Evolutionary conservation across 2,888 invertebrate species (phyloP), one percentile per base, ranked within the genome.

Genomic region (Eupeodes luniger): DNA sequence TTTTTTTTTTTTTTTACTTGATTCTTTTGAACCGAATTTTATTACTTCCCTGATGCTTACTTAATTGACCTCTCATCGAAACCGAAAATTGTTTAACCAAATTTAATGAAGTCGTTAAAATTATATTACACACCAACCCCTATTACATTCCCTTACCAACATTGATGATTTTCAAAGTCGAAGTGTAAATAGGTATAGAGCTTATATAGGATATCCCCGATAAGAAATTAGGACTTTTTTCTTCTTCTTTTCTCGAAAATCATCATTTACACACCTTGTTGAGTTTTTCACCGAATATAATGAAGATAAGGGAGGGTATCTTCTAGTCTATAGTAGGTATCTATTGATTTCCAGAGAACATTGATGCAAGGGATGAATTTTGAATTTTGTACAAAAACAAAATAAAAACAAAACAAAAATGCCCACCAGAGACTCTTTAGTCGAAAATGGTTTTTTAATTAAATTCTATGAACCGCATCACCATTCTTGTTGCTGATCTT

Each of bases 91-190:
- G 47, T 34, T 81, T 80, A 57, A 66, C 80, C 79, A 19, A 72
- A 72, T 87, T 77, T 87, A 87, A 84, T 87, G 84, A 87, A 84
- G 66, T 76, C 61, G 67, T 67, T 87, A 74, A 87, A 87, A 87
- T 84, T 70, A 80, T 77, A 66, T 80, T 72, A 87, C 44, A 64
- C 7, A 12, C 69, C 69, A 69, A 14, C 34, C 59, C 57, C 66
- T 40, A 27, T 27, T 27, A 19, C 19, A 19, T 19, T 19, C 36
- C 36, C 36, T 5, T 7, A 49, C 40, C 19, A 19, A 1, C 11
- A 62, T 40, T 40, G 16, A 62, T 62, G 40, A 12, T 44, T 14
- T 44, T 14, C 14, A 66, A 49, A 49, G 67, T 53, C 34, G 27
- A 27, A 27, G 27, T 27, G 27, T 27, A 27, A 40, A 40, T 40